Evolutionary conservation across 2,113 vertebrate genomes (phyloP), one percentile per base, ranked within the genome.

Genomic region (Promerops cafer): DNA sequence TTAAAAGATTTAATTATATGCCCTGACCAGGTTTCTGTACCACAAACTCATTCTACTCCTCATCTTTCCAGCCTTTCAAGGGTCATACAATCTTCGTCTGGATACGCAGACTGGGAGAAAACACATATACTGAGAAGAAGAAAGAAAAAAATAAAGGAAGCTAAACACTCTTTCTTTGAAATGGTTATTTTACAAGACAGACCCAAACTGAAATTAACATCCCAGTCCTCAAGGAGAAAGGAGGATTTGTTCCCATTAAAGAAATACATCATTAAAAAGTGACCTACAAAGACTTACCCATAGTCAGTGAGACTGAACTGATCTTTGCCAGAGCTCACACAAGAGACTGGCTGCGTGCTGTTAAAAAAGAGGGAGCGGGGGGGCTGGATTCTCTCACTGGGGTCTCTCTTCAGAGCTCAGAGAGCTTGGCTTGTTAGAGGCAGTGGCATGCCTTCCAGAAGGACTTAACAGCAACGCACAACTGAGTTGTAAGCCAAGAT

Each of bases 221-320:
- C 87, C 78, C 42, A 39, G 45, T 72, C 83, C 66, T 87, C 42
- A 79, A 50, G 77, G 80, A 93, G 54, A 90, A 85, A 96, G 89
- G 56, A 60, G 63, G 89, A 97, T 94, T 93, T 79, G 50, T 86
- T 93, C 89, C 75, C 77, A 79, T 82, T 85, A 80, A 94, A 95
- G 82, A 90, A 89, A 93, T 89, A 92, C 75, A 90, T 75, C 89
- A 96, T 94, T 96, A 92, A 94, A 97, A 96, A 97, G 90, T 93
- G 93, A 96, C 94, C 97, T 93, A 93, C 90, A 96, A 94, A 97
- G 87, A 84, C 90, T 93, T 71, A 89, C 72, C 91, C 88, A 78
- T 60, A 81, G 77, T 64, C 87, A 87, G 81, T 18, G 85, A 78
- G 87, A 89, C 92, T 90, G 90, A 93, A 96, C 91, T 93, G 79